Evolutionary conservation across 2,797 vertebrate species (phyloP), one percentile per base, ranked within the genome.

Genomic region (Balearica regulorum): DNA sequence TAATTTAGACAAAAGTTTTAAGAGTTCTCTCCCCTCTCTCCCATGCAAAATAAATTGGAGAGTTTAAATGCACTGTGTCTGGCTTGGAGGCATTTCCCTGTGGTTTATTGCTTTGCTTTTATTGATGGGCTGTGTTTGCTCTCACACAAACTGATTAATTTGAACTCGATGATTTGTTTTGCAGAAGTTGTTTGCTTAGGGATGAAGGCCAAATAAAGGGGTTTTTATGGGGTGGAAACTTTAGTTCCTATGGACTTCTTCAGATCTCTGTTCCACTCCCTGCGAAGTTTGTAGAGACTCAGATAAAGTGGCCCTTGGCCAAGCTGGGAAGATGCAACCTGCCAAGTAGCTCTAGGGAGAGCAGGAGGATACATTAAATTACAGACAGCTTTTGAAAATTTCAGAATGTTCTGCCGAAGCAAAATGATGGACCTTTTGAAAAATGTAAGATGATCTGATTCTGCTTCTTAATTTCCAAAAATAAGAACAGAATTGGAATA

Each of bases 71-170:
- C n/a, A 33, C 61, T 79, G 24, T 90, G 57, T 79, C 49, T 94
- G 73, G 51, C 93, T 90, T 31, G 39, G 71, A 92, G 93, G 94
- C 91, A 46, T 94, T 94, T 92, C 55, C 81, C 60, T 85, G 70
- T 44, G 55, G 73, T 96, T 96, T 94, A 89, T 64, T 94, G 80
- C 93, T 94, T 86, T 83, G 68, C 71, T 93, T 91, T 94, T 95
- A 87, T 97, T 90, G 78, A 90, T 94, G 62, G 68, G 31, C 71
- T 72, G 7, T 64, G 58, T 86, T 94, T 91, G 76, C 78, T 91
- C 76, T 91, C 62, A 83, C 54, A 60, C 71, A 81, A 91, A 83
- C 87, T 48, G 86, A 91, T 92, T 95, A 46, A 96, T 96, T 87
- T 89, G 62, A 89, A 83, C 58, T 64, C 3, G 11, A 53, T 75